Percentiles rank a stretch among this genome's conserved stretches.
Evolutionary conservation across 2,113 vertebrate genomes (phyloP).

Genomic region (Galbula dea): DNA sequence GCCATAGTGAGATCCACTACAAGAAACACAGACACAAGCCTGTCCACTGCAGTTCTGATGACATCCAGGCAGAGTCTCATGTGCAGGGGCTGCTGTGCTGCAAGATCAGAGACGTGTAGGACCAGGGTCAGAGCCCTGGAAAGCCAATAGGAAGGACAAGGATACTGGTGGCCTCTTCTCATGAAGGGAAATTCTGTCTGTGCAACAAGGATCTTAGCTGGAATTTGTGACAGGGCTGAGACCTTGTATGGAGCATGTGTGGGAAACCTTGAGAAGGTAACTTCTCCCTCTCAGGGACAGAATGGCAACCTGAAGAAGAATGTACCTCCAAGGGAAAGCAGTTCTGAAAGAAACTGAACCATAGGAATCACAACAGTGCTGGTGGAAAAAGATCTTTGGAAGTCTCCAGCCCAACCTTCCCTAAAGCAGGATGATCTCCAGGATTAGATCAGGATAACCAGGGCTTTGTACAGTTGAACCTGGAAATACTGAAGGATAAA

Average conservation of each 20-base stretch:
- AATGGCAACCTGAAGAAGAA: neutral
- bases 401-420: neutral
- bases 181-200: neutral
- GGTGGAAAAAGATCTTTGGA: neutral
- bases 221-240: neutral
- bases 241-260: neutral
- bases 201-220: neutral
- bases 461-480: neutral
- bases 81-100: neutral
- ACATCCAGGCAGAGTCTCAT: neutral
- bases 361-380: neutral
- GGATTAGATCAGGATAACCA: neutral
- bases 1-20: neutral
- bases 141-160: neutral
- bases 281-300: neutral
- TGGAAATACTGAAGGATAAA: neutral
- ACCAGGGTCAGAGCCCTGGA: neutral
- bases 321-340: neutral
- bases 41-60: neutral
- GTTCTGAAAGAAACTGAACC: neutral
- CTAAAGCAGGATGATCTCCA: neutral
- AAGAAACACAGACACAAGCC: neutral
- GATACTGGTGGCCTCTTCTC: neutral
- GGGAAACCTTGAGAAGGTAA: neutral
- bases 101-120: neutral